phyloP scores from a whole-genome alignment of 37 sponge, comb jelly and placozoan species.

The Halisarca cf. caerulea region DNA sequence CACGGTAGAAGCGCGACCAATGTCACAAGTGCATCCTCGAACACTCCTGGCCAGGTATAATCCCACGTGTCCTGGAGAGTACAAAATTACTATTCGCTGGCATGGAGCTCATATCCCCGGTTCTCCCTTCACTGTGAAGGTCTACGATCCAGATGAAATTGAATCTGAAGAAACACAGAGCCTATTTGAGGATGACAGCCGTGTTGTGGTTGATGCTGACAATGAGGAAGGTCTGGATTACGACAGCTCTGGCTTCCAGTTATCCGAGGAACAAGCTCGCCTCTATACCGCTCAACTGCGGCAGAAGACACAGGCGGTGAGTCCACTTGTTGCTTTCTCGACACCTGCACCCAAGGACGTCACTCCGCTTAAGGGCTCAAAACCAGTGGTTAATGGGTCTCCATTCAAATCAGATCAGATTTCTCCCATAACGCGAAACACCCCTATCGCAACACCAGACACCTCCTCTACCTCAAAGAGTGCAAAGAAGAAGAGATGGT shows the following conservation, averaged over 20 bases:
- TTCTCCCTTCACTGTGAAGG: slow-evolving; percentile 72
- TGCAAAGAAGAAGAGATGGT: too few species aligned
- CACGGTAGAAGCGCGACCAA: slow-evolving; percentile 66
- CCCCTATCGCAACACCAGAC: too few species aligned
- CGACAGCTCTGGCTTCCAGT: neutral
- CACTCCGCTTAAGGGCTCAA: too few species aligned
- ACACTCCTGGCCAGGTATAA: slow-evolving; percentile 61
- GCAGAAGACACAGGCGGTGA: neutral
- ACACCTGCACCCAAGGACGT: neutral
- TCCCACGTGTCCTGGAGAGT: slow-evolving; percentile 66
- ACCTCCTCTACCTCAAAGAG: too few species aligned
- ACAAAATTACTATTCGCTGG: slow-evolving; percentile 73
- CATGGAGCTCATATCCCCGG: slow-evolving; percentile 77
- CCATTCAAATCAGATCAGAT: too few species aligned
- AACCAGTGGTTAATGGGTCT: too few species aligned
- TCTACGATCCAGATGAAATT: slow-evolving; percentile 28
- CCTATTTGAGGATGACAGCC: neutral
- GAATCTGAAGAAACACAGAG: slow-evolving; percentile 9
- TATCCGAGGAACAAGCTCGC: neutral
- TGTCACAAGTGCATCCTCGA: slow-evolving; percentile 48
- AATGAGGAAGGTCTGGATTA: neutral
- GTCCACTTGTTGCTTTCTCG: neutral
- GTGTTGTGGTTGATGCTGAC: neutral
- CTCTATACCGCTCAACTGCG: neutral
- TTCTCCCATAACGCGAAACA: too few species aligned